Evolutionary conservation across 2,797 vertebrate genomes (phyloP), one percentile per base, ranked within the genome.

Genomic region (Urosaurus nigricauda): DNA sequence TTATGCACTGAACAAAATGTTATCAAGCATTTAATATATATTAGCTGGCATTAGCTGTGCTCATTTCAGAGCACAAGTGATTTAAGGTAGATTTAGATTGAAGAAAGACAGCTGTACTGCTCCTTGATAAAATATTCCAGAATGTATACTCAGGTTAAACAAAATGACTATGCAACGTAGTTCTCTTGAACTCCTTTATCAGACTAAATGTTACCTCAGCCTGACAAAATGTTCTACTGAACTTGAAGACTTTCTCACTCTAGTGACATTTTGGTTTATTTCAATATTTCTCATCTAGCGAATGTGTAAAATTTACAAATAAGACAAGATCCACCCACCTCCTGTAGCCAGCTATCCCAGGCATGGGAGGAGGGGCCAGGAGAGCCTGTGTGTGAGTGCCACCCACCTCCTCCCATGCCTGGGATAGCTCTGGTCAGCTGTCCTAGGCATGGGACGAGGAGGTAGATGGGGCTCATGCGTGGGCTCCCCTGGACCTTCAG

Each of bases 41-140:
- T 37, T 26, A 24, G 73, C 26, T 91, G 87, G 91, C 92, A 87
- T 90, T 84, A 95, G 80, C 56, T 93, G 90, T 0, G 8, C 84
- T 84, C 82, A 92, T 83, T 80, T 51, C 26, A 85, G 78, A 79
- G 21, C 37, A 78, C 91, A 91, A 90, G 32, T 86, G 86, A 94
- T 73, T 43, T 58, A 2, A 19, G 19, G 56, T 24, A 79, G 17
- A 79, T 93, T 21, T 1, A 51, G 2, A 35, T 74, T 71, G 35
- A 2, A 37, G 6, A 32, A 71, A 71, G 13, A 71, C 4, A 9
- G 8, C 29, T 68, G 26, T 32, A 11, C 12, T 35, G 35, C 35
- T 32, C 35, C 71, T 37, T 74, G 71, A 40, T 35, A 74, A 74
- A 74, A 40, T 19, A 40, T n/a, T 71, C n/a, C n/a, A 35, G 21